These are phyloP conservation scores for Cheilosia scutellata DNA, from an alignment of 2,888 invertebrate species.

Conservation along the genomic window DNA sequence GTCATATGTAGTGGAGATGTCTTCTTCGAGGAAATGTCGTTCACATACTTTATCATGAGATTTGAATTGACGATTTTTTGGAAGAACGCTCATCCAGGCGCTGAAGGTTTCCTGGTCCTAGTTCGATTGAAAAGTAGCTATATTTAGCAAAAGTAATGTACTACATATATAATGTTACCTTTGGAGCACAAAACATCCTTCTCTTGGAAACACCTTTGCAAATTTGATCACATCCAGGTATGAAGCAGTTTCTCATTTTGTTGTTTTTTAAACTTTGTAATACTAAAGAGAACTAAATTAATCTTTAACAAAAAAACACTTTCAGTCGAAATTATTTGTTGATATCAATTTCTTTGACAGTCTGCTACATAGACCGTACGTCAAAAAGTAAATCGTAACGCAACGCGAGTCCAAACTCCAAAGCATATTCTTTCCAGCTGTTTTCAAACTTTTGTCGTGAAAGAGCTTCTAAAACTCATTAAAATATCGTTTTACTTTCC, in stretches of 20 bases:
- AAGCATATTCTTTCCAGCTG: not conserved
- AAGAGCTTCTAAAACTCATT: not conserved
- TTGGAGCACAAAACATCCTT: conserved; percentile 79
- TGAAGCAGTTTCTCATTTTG: conserved; percentile 79
- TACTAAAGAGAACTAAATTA: not conserved
- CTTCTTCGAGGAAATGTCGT: conserved; percentile 78
- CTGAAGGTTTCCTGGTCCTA: conserved; percentile 76
- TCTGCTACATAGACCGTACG: not conserved
- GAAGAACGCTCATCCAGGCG: conserved; percentile 78
- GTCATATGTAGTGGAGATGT: conserved; percentile 79
- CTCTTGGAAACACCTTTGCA: conserved; percentile 75
- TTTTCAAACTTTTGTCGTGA: conserved; percentile 13
- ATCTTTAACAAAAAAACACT: not conserved
- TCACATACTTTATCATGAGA: conserved; percentile 79
- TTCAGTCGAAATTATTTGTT: not conserved
- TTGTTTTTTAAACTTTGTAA: not conserved
- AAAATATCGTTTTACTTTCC: too few species aligned
- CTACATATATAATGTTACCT: conserved; percentile 68
- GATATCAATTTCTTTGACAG: conserved; percentile 6
- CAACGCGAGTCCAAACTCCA: not conserved
- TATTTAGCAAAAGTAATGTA: not conserved
- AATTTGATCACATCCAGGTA: conserved; percentile 78
- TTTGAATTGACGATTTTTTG: conserved; percentile 77
- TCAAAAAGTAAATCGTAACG: not conserved
- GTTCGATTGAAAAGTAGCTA: not conserved